These are phyloP conservation scores for Thrips palmi DNA, from an alignment of 1,140 invertebrate genomes.

Conservation along the genomic window DNA sequence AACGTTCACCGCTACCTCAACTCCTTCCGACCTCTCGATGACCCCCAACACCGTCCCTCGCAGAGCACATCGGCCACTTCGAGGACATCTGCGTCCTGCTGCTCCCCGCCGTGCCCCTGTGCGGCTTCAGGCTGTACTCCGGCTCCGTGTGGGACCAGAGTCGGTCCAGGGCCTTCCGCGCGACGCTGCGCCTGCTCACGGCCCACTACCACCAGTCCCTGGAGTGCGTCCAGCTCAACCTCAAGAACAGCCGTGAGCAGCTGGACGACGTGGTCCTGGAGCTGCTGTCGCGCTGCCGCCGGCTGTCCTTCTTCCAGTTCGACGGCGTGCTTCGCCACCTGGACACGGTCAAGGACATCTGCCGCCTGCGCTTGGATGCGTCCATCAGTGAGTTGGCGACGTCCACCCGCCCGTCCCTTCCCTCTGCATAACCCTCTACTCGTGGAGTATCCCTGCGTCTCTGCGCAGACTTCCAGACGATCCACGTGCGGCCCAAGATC, in stretches of 20 bases:
- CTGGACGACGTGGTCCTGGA: constrained; percentile 25
- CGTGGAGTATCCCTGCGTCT: background rate
- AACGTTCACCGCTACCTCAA: background rate
- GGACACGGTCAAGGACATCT: constrained; percentile 24
- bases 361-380: constrained; percentile 21
- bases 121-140: constrained; percentile 24
- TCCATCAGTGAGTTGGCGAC: constrained; percentile 20
- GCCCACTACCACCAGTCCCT: constrained; percentile 23
- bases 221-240: constrained; percentile 24
- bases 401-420: background rate
- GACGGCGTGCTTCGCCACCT: constrained; percentile 26
- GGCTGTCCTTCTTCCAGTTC: constrained; percentile 24
- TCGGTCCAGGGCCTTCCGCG: constrained; percentile 25
- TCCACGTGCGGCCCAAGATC: constrained; percentile 24
- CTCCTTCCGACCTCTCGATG: background rate
- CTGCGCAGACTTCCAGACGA: constrained; percentile 21
- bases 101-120: constrained; percentile 24
- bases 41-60: too few relatives aligned
- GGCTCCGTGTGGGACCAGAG: constrained; percentile 28
- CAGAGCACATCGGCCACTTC: constrained; percentile 26
- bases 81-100: constrained; percentile 25
- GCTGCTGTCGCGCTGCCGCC: constrained; percentile 22
- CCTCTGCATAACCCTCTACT: background rate
- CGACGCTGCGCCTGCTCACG: constrained; percentile 24
- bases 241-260: constrained; percentile 25